Evolutionary conservation across 2,888 invertebrate genomes (phyloP).

Genomic region (Meiosimyza decipiens): DNA sequence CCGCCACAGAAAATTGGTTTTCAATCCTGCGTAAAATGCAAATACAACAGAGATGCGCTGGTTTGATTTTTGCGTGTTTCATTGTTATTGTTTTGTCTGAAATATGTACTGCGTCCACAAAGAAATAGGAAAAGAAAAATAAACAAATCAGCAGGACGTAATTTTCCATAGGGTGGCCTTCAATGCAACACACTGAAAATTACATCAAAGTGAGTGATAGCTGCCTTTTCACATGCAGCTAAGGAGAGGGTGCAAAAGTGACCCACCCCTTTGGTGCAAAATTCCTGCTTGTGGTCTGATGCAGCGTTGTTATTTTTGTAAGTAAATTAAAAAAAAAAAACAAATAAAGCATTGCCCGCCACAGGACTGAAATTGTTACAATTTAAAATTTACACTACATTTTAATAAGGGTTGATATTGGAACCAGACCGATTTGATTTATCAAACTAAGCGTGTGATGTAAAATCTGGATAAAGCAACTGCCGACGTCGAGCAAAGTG

Average conservation of each 20-base stretch:
- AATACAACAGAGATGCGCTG: constrained; percentile 22
- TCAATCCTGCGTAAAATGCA: constrained; percentile 24
- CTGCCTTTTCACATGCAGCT: background rate
- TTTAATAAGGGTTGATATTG: constrained; percentile 28
- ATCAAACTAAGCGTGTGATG: constrained; percentile 31
- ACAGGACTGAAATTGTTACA: background rate
- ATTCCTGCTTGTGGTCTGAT: constrained; percentile 13
- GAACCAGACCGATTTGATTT: constrained; percentile 19
- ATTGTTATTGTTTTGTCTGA: constrained; percentile 19
- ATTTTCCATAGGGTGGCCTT: no score
- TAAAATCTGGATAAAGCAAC: background rate
- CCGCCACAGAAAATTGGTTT: constrained; percentile 21
- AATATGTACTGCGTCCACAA: background rate
- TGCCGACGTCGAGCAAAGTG: no score
- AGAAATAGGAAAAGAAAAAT: constrained; percentile 16
- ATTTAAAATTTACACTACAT: constrained; percentile 25
- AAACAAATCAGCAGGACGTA: constrained; percentile 43
- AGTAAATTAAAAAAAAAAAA: constrained; percentile 1
- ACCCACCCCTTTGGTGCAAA: constrained; percentile 23
- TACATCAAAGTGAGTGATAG: constrained; percentile 17
- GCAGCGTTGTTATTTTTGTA: background rate
- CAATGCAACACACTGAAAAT: background rate
- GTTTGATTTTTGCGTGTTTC: constrained; percentile 26
- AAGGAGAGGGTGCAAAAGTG: constrained; percentile 12
- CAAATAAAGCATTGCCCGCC: background rate